Evolutionary conservation across 2,888 invertebrate species (phyloP).

Genomic region (Ptychoptera contaminata): DNA sequence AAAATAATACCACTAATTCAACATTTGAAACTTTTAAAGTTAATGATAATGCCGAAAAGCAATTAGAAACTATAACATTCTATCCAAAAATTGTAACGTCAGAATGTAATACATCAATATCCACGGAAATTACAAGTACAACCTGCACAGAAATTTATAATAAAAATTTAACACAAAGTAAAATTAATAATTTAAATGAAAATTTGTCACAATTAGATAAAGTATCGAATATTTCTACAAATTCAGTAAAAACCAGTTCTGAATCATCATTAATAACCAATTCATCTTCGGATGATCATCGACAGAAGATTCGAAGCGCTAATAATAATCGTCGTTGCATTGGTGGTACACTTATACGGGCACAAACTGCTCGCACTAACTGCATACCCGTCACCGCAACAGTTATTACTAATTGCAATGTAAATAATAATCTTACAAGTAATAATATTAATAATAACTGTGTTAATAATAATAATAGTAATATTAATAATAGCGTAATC

Average conservation of each 20-base stretch:
- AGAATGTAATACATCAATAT: too few relatives aligned
- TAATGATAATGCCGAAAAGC: too few relatives aligned
- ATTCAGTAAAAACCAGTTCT: constrained; percentile 3
- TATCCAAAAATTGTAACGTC: too few relatives aligned
- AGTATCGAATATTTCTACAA: constrained; percentile 5
- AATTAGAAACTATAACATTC: too few relatives aligned
- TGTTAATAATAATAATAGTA: not conserved
- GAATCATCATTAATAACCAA: constrained; percentile 4
- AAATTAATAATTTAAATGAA: too few relatives aligned
- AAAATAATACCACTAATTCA: too few relatives aligned
- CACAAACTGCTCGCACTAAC: constrained; percentile 10
- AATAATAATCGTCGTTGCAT: constrained; percentile 1
- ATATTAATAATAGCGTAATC: constrained; percentile 5
- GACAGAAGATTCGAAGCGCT: not conserved
- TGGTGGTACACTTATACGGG: constrained; percentile 6
- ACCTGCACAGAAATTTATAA: too few relatives aligned
- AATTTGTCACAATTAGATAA: constrained; percentile 2
- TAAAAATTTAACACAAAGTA: too few relatives aligned
- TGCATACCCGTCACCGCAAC: constrained; percentile 9
- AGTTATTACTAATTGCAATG: constrained; percentile 6
- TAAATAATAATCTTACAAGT: not conserved
- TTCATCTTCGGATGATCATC: not conserved
- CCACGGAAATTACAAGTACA: too few relatives aligned
- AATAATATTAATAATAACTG: not conserved
- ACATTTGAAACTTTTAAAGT: too few relatives aligned